Conservation (phyloP, 2,797 vertebrate species). For the Capromys pilorides region DNA sequence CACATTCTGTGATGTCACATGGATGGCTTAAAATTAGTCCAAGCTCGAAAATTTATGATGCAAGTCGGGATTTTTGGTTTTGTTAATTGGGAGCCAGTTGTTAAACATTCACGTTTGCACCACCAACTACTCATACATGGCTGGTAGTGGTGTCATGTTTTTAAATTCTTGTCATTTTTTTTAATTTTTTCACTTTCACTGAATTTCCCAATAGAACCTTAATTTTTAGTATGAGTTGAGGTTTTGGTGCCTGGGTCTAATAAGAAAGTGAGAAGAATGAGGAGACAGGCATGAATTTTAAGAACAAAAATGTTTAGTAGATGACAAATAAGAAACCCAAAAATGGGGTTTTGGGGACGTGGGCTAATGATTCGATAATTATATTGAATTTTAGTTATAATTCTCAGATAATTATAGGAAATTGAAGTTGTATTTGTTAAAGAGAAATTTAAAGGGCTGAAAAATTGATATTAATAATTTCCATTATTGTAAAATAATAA, state of each 20-base stretch:
- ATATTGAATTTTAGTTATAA: no score
- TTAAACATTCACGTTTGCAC: background rate
- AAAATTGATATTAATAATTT: background rate
- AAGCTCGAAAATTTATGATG: background rate
- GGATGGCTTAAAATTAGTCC: background rate
- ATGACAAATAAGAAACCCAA: background rate
- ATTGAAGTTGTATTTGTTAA: slow-evolving; percentile 21
- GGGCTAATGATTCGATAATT: background rate
- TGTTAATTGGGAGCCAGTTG: background rate
- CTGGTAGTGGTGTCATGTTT: background rate
- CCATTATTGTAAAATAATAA: background rate
- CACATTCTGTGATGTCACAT: background rate
- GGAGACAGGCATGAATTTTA: slow-evolving; percentile 42
- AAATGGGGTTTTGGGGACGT: background rate
- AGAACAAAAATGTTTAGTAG: slow-evolving; percentile 20
- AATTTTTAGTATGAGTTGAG: background rate
- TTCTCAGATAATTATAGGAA: slow-evolving; percentile 13
- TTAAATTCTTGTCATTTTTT: background rate
- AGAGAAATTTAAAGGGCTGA: background rate
- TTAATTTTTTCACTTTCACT: background rate
- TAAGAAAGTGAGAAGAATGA: slow-evolving; percentile 48
- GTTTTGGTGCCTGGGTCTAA: background rate
- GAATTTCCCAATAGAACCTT: background rate
- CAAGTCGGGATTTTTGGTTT: background rate
- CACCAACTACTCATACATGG: background rate